A percentile compares a stretch with the other conserved stretches of the same genome.
Conservation (phyloP, 2,113 vertebrate species). For the Lepidothrix coronata region DNA sequence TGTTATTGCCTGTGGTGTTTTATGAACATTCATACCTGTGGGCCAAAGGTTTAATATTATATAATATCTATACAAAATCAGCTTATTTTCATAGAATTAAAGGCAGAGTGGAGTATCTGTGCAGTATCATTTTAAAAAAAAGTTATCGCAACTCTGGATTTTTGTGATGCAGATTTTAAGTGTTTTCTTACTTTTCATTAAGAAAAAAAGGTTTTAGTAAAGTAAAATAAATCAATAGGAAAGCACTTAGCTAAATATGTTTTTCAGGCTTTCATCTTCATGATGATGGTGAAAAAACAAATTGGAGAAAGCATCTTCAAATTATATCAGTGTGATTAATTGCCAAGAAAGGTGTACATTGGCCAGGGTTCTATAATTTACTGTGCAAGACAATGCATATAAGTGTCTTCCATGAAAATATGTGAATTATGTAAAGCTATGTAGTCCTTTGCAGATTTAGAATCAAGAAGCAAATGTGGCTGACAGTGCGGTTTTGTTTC, state of each 20-base stretch:
- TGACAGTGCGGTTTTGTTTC: not conserved
- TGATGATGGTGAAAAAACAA: not conserved
- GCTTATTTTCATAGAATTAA: not conserved
- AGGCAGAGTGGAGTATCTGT: not conserved
- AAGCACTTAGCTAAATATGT: not conserved
- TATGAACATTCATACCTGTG: not conserved
- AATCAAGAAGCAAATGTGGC: not conserved
- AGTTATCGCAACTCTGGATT: not conserved
- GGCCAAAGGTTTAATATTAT: not conserved
- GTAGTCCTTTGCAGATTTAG: not conserved
- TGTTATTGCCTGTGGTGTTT: not conserved
- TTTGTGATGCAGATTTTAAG: not conserved
- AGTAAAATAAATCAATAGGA: not conserved
- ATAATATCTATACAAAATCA: not conserved
- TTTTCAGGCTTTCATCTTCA: not conserved
- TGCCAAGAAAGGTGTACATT: not conserved
- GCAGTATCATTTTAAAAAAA: not conserved
- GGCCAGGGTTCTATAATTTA: not conserved
- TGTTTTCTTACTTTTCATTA: not conserved
- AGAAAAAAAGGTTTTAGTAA: not conserved
- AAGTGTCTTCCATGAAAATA: not conserved
- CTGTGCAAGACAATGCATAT: not conserved
- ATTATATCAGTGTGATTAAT: not conserved
- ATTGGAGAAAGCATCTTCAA: not conserved
- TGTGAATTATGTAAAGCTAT: not conserved